Base-by-base conservation (phyloP, 2,888 invertebrate species). In the Drosophila picticornis region DNA sequence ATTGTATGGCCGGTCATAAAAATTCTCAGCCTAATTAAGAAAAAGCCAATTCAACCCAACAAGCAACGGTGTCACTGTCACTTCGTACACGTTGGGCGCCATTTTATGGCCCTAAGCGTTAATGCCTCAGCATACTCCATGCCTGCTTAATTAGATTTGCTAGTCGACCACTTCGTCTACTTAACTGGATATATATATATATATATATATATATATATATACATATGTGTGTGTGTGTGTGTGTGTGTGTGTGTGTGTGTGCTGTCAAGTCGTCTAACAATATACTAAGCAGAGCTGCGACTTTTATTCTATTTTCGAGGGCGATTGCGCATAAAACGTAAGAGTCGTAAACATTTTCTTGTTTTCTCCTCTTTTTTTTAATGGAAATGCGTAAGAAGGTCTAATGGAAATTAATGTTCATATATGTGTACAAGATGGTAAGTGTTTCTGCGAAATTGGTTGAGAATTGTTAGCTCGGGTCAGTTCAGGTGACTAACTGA, bases 141-240 rank as follows among this genome's bases (percentile, higher is more conserved):
- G 75, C 72, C 78, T 80, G 75, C 83, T 83, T 85, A 85, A 85
- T 85, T 85, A 89, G 90, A 89, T 85, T 85, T 86, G 72, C 71
- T 36, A 68, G 62, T 72, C 77, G 68, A 29, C 77, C 68, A 80
- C 80, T 80, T 72, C 66, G 31, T 36, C 59, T 62, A 16, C 52
- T 53, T 46, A 36, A 51, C 50, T 43, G 56, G 57, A 22, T 22
- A 22, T 52, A 31, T 50, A 32, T 36, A 31, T 59, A 10, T 69
- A 11, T 65, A 32, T 50, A 11, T 55, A n/a, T n/a, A n/a, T n/a
- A n/a, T n/a, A n/a, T n/a, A n/a, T n/a, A n/a, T n/a, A n/a, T n/a
- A n/a, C n/a, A 50, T 56, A 29, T 72, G 31, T 46, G 51, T 29
- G 58, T 56, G 29, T n/a, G 40, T 53, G 48, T 51, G 34, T 32